Evolutionary conservation across 2,113 vertebrate genomes (phyloP), one percentile per base, ranked within the genome.

Genomic region (Ailurus styani): DNA sequence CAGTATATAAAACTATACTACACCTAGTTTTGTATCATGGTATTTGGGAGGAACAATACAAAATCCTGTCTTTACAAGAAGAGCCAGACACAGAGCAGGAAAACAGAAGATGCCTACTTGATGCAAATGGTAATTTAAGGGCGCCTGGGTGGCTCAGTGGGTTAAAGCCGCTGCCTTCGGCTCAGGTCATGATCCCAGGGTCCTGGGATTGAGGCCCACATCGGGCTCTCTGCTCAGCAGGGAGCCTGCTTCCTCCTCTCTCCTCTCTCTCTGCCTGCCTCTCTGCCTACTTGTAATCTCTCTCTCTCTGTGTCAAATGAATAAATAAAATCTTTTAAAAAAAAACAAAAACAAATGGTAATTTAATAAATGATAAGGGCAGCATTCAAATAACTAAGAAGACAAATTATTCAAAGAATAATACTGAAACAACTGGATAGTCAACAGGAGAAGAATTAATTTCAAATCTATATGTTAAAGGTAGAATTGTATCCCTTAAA

Each of bases 351-450:
- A n/a, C 15, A 93, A 82, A 87, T 21, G 5, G 25, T 15, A 60
- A 93, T 54, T 95, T 86, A 91, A 87, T 90, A 94, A 85, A 34
- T 60, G 78, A 90, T 93, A 83, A 94, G 37, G 72, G 70, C 15
- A 93, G 31, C 62, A 93, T 78, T 62, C 40, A 93, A 79, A 73
- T 66, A 96, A 87, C 34, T 42, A 10, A 40, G 7, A 94, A 87
- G 31, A 84, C 5, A 11, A 14, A 83, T 78, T 93, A 93, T 31
- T 82, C 47, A n/a, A 91, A 70, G 40, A 52, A 84, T 34, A 68
- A 9, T 54, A 60, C 4, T 79, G 27, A 95, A 91, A 93, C 31
- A 50, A 72, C 17, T 54, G 14, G 15, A 52, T 2, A 85, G 45
- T 62, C 40, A 55, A 77, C 1, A 37, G 34, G 45, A 84, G 84